These are phyloP conservation scores for Zaprionus kolodkinae DNA, from an alignment of 1,140 invertebrate genomes.

Conservation along the genomic window DNA sequence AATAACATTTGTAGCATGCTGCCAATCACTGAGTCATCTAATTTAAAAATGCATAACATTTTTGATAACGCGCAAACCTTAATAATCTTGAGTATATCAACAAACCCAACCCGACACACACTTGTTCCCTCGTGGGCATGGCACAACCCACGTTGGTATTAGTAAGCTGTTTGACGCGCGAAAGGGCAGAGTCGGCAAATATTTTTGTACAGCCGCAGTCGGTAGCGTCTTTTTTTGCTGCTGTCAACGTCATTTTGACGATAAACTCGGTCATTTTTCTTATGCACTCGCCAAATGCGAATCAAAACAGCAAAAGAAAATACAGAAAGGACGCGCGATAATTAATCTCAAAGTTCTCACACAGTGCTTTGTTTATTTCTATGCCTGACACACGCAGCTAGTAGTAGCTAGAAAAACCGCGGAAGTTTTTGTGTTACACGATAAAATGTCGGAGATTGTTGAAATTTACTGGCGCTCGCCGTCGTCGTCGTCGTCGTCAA, in stretches of 20 bases:
- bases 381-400: too few species aligned
- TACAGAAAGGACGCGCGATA: background rate
- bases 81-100: conserved; percentile 6
- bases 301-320: background rate
- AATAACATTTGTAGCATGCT: background rate
- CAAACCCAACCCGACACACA: background rate
- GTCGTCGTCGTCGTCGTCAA: background rate
- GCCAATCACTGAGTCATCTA: conserved; percentile 12
- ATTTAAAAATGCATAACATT: background rate
- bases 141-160: background rate
- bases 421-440: background rate
- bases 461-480: conserved; percentile 65
- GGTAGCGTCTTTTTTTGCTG: background rate
- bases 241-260: conserved; percentile 12
- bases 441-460: conserved; percentile 55
- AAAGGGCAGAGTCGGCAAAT: conserved; percentile 28
- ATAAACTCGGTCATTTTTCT: background rate
- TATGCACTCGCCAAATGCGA: background rate
- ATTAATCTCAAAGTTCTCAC: conserved; percentile 2
- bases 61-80: conserved; percentile 19
- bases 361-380: background rate
- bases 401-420: background rate
- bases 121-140: background rate
- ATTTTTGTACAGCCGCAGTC: background rate
- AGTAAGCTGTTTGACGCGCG: background rate